Evolutionary conservation across 2,797 vertebrate genomes (phyloP), one percentile per base, ranked within the genome.

Genomic region (Decapterus maruadsi): DNA sequence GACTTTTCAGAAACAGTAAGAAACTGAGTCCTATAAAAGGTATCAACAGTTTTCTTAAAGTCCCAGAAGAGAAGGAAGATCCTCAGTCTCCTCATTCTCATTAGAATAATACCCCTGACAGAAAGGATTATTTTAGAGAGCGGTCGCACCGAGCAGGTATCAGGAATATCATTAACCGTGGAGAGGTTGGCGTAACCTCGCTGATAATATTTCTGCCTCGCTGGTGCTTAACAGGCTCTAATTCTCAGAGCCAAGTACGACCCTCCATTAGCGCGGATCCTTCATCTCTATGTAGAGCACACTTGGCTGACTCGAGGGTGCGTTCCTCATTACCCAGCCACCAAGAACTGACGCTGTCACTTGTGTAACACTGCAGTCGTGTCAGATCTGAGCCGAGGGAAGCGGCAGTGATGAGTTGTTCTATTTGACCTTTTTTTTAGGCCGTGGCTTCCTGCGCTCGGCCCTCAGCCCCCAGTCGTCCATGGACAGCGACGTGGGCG

Each of bases 401-500:
- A 8, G 59, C 1, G 50, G 4, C 3, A 2, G 26, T 7, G 14
- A 43, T 0, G 8, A 68, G 51, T 43, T 4, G 2, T 11, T 53
- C 43, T 65, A 10, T 42, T 4, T 20, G 8, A 2, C 8, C 19
- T 51, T 13, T 3, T 50, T 20, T 29, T 20, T 40, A 94, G 94
- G 86, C 68, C 71, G 59, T 45, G 63, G 81, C 72, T 92, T 93
- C 65, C 92, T 94, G 53, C 92, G 77, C 54, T 93, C 95, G 0
- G 89, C 94, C 51, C 92, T 98, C 87, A 97, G 96, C 53, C 95
- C 95, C 0, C 96, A 97, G 91, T 95, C 96, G 0, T 97, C 96
- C 5, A 19, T 96, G 72, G 97, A 97, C 90, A 94, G 96, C 45
- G 96, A 97, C 84, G 89, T 96, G 64, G 95, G 95, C 1, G 90